Evolutionary conservation across 2,113 vertebrate genomes (phyloP).

Genomic region (Hassar affinis): DNA sequence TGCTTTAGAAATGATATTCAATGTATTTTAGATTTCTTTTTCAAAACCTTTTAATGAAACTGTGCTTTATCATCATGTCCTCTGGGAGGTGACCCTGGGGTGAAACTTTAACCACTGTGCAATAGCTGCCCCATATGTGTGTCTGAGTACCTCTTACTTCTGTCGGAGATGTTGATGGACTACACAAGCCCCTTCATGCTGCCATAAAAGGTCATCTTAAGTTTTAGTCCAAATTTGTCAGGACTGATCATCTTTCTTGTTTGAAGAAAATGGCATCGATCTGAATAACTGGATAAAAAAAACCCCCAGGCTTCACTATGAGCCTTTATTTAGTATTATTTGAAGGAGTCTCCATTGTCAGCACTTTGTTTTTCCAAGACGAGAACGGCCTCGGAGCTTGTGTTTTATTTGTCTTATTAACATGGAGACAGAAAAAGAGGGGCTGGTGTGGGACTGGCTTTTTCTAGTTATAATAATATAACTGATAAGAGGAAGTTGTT

Average conservation of each 20-base stretch:
- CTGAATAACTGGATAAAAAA: not conserved
- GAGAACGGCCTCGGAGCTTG: not conserved
- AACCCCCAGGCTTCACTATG: not conserved
- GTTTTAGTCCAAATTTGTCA: not conserved
- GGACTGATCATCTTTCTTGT: conserved; percentile 5
- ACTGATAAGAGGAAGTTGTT: not conserved
- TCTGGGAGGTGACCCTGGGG: not conserved
- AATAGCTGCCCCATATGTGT: not conserved
- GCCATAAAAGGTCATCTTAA: conserved; percentile 30
- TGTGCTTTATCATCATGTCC: not conserved
- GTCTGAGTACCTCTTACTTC: not conserved
- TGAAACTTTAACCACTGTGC: conserved; percentile 1
- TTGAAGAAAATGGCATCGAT: not conserved
- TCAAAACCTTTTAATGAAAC: not conserved
- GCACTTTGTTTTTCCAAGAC: not conserved
- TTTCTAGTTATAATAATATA: not conserved
- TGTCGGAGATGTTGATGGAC: conserved; percentile 16
- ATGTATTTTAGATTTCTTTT: not conserved
- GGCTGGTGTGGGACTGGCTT: not conserved
- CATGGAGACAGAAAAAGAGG: not conserved
- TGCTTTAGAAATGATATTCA: no score
- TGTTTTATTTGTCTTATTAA: not conserved
- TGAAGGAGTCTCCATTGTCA: not conserved
- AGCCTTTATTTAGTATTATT: not conserved
- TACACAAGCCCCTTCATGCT: conserved; percentile 9